A percentile compares a stretch with the other conserved stretches of the same genome.
These are phyloP conservation scores for Sepiola atlantica DNA, from an alignment of 2,888 invertebrate genomes.

Conservation along the genomic window DNA sequence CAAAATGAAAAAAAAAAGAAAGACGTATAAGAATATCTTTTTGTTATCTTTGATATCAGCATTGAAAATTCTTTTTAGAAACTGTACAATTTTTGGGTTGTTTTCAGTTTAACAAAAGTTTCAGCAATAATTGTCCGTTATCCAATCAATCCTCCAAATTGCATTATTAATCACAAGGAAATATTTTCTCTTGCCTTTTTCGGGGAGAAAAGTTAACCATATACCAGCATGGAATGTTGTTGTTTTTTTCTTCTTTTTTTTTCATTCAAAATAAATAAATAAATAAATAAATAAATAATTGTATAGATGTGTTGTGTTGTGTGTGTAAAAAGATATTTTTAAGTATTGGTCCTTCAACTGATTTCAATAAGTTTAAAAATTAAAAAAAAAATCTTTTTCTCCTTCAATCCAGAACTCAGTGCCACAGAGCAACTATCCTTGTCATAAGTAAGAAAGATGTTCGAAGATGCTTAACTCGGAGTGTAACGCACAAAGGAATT, in stretches of 20 bases:
- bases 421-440: background rate
- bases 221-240: background rate
- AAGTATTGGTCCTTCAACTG: background rate
- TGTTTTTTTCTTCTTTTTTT: no score
- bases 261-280: background rate
- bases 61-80: background rate
- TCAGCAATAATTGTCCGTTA: background rate
- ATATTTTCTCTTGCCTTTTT: background rate
- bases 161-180: background rate
- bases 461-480: background rate
- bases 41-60: background rate
- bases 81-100: background rate
- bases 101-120: background rate
- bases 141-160: background rate
- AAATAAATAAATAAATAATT: slow-evolving; percentile 16
- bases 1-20: background rate
- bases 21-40: background rate
- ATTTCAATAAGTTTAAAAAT: background rate
- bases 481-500: background rate
- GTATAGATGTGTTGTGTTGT: background rate
- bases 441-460: background rate
- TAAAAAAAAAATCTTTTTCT: background rate
- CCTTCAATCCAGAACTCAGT: background rate
- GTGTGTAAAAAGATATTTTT: background rate
- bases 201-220: background rate